These are phyloP conservation scores for Cryptosula pallasiana DNA, from an alignment of 2,888 invertebrate species.

Conservation along the genomic window DNA sequence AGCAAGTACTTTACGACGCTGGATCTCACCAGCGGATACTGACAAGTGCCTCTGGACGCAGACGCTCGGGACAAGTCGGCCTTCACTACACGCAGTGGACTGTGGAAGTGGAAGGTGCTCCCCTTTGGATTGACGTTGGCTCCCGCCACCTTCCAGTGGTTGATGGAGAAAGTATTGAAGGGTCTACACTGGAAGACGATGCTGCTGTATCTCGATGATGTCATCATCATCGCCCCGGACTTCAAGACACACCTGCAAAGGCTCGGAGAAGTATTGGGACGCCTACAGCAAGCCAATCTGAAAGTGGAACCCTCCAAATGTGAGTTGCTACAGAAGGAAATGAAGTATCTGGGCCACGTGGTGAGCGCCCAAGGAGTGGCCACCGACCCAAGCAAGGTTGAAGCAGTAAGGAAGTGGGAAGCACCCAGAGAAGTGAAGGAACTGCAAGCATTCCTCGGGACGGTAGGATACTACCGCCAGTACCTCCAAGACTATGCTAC, in stretches of 20 bases:
- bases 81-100: conserved; percentile 25
- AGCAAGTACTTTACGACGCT: conserved; percentile 30
- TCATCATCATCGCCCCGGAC: conserved; percentile 29
- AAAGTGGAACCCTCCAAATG: conserved; percentile 33
- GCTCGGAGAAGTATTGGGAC: conserved; percentile 29
- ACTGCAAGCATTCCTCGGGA: too few species aligned
- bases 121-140: neutral
- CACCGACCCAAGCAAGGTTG: too few species aligned
- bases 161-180: conserved; percentile 30
- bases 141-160: conserved; percentile 30
- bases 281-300: conserved; percentile 28
- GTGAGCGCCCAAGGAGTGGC: conserved; percentile 17
- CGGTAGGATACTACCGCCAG: too few species aligned
- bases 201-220: conserved; percentile 31
- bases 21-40: conserved; percentile 32
- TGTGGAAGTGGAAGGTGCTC: neutral
- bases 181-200: conserved; percentile 23
- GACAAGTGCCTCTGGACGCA: conserved; percentile 31
- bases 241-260: conserved; percentile 27
- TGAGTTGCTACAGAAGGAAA: conserved; percentile 22
- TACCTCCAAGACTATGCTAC: too few species aligned
- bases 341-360: conserved; percentile 26
- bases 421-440: too few species aligned
- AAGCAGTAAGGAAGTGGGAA: too few species aligned
- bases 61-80: conserved; percentile 31